Evolutionary conservation across 2,888 invertebrate genomes (phyloP), one percentile per base, ranked within the genome.

Genomic region (Dolomedes plantarius): DNA sequence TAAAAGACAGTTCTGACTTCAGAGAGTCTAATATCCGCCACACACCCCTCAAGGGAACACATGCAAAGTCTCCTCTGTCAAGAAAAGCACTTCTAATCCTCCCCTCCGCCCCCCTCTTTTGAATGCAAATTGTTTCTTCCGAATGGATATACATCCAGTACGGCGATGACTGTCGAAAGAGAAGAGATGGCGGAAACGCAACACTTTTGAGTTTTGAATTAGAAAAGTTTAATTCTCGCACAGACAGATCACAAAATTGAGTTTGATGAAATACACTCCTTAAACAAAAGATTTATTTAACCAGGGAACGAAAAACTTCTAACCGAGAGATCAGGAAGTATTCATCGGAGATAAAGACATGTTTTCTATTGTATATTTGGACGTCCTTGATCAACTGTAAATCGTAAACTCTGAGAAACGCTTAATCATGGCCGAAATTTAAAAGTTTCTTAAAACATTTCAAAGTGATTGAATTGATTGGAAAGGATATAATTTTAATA

Each of bases 111-210:
- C n/a, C n/a, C 16, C 56, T n/a, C n/a, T 56, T 56, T 56, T 23
- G 56, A 23, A 56, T 56, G 56, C 56, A 56, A 56, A 56, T 56
- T 56, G 56, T 56, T 56, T 56, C 23, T 56, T 56, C 23, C 16
- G 23, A 56, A 23, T 5, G 56, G 19, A 56, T 56, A 56, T 56
- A 56, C 11, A 56, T 56, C 5, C 56, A 23, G 23, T 23, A 23
- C 23, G 1, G 56, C 5, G 11, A 5, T 16, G 1, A 23, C 19
- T 56, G 56, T 56, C 23, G 23, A 56, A 23, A 56, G 23, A 23
- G 56, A 56, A 13, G 2, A 16, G 6, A 16, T n/a, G 9, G 16
- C 9, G 16, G 19, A 46, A 46, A 23, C 23, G 6, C 56, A 23
- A 3, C 19, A 56, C 23, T 56, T 56, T 23, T 16, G 56, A 56